A percentile compares a stretch with the other conserved stretches of the same genome.
These are phyloP conservation scores for Lophius piscatorius DNA, from an alignment of 2,113 vertebrate genomes.

Conservation along the genomic window DNA sequence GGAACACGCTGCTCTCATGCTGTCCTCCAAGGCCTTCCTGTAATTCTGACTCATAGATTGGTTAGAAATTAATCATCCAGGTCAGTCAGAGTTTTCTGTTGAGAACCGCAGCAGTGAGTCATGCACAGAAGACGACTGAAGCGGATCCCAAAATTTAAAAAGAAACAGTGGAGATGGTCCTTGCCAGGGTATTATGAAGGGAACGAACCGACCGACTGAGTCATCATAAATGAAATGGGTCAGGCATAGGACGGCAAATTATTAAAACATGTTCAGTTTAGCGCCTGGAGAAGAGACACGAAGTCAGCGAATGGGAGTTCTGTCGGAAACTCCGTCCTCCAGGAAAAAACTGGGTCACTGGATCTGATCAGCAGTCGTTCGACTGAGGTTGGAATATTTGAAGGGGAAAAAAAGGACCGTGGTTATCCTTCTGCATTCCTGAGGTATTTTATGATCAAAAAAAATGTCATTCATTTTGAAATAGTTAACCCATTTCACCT, in stretches of 20 bases:
- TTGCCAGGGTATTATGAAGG: not conserved
- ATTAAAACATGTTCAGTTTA: conserved; percentile 11
- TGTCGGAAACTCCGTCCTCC: conserved; percentile 1
- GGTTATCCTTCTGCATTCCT: not conserved
- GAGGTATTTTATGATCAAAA: not conserved
- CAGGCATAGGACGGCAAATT: conserved; percentile 2
- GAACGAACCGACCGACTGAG: conserved; percentile 5
- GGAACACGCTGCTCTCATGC: too few relatives aligned
- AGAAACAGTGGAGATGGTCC: not conserved
- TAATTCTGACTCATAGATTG: conserved; percentile 35
- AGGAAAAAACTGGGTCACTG: conserved; percentile 4
- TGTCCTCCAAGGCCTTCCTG: conserved; percentile 28
- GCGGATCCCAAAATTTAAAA: not conserved
- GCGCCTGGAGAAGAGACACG: conserved; percentile 8
- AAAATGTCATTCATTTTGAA: not conserved
- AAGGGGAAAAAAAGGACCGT: too few relatives aligned
- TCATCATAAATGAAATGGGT: conserved; percentile 21
- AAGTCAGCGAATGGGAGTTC: conserved; percentile 28
- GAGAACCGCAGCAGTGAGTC: not conserved
- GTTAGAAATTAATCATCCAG: not conserved
- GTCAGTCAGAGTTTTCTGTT: conserved; percentile 13
- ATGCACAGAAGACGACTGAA: not conserved
- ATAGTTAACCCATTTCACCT: not conserved
- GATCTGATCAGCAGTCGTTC: not conserved
- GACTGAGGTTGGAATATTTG: too few relatives aligned